Percentiles rank a stretch among this genome's conserved stretches.
These are phyloP conservation scores for Papilio dardanus DNA, from an alignment of 1,140 invertebrate genomes.

Conservation along the genomic window DNA sequence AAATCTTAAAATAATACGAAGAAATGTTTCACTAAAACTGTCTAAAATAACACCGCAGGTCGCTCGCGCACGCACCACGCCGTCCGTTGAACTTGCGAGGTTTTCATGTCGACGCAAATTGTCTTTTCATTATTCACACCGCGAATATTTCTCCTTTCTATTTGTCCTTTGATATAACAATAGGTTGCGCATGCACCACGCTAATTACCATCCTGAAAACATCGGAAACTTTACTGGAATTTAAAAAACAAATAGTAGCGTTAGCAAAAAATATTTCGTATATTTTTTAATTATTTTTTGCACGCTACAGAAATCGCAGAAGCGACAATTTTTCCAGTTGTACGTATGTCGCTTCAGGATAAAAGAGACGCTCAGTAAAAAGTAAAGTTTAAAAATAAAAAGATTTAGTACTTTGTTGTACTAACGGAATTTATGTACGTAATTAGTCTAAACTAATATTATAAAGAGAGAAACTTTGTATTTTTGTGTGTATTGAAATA, in stretches of 20 bases:
- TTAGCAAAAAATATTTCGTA: background rate
- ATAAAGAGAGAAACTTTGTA: no score
- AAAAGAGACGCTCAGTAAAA: no score
- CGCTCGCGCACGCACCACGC: constrained; percentile 45
- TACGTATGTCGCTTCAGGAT: background rate
- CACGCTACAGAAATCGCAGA: background rate
- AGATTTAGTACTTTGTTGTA: no score
- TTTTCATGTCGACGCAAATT: constrained; percentile 63
- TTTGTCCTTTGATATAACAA: constrained; percentile 59
- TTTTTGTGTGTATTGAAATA: no score
- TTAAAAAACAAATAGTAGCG: constrained; percentile 24
- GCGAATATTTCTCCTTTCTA: constrained; percentile 68
- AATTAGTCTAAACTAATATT: no score
- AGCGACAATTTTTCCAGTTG: background rate
- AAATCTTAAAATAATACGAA: no score
- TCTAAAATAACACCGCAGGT: no score
- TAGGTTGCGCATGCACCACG: constrained; percentile 45
- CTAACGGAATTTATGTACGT: no score
- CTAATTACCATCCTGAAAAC: constrained; percentile 37
- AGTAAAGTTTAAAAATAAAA: no score
- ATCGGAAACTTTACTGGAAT: background rate
- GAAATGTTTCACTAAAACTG: no score
- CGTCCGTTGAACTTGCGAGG: constrained; percentile 60
- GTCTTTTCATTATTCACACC: constrained; percentile 71
- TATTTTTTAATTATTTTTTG: background rate